These are phyloP conservation scores for Halictus ligatus DNA, from an alignment of 2,888 invertebrate species.

Conservation along the genomic window DNA sequence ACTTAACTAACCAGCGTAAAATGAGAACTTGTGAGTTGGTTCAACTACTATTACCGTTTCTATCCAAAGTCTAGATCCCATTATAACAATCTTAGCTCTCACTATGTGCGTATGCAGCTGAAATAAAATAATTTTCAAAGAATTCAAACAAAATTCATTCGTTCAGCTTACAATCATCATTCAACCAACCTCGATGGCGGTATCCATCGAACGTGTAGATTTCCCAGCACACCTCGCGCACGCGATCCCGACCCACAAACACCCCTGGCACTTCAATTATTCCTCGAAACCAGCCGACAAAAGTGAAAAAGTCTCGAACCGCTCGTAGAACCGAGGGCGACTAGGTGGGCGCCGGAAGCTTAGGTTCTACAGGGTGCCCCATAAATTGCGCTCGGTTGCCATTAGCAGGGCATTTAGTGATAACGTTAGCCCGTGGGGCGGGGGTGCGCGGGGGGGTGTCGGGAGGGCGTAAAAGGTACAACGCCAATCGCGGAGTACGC, in stretches of 20 bases:
- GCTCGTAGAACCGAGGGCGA: neutral
- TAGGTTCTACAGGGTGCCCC: constrained; percentile 20
- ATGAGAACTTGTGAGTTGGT: no score
- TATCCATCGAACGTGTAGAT: neutral
- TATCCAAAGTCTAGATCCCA: no score
- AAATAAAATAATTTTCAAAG: no score
- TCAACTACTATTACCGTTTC: no score
- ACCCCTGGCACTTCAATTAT: neutral
- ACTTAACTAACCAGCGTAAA: neutral
- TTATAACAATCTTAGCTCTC: no score
- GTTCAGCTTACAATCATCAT: no score
- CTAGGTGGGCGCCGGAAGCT: neutral
- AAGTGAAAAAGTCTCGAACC: neutral
- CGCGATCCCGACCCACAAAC: neutral
- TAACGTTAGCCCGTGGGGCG: constrained; percentile 65
- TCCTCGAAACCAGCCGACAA: neutral
- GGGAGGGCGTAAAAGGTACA: constrained; percentile 69
- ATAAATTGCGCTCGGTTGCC: constrained; percentile 77
- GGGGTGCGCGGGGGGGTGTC: constrained; percentile 7
- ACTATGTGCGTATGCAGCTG: no score
- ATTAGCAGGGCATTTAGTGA: constrained; percentile 79
- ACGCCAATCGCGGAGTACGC: constrained; percentile 70
- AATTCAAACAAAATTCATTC: neutral
- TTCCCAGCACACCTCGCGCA: neutral
- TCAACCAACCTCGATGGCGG: no score